Base-by-base conservation (phyloP, 2,113 vertebrate species). In the Istiophorus platypterus region DNA sequence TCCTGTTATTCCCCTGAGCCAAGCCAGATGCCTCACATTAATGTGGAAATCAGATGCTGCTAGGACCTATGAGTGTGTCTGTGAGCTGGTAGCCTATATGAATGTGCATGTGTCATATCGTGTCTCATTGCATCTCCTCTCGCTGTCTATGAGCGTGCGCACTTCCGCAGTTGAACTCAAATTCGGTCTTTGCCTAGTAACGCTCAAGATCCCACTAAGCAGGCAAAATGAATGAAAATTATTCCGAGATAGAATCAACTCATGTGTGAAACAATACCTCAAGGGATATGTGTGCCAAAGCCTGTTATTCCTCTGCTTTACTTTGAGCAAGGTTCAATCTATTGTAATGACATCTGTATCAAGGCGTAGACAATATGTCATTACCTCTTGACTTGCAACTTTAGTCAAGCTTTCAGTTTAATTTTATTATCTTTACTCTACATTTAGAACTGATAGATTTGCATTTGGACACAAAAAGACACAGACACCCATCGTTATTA, bases 1-100 rank as follows among this genome's bases (percentile, higher is more conserved):
- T 34, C 31, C 31, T 3, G 31, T 6, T 34, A 34, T 34, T 34
- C 31, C 31, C 31, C 31, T 34, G 31, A 34, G 31, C 76, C 13
- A 72, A 69, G 82, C 65, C 29, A 79, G 39, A 90, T 72, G 79
- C 63, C 64, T 81, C 59, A 34, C 51, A 56, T 74, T 86, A 85
- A 90, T 89, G 83, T 37, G 27, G 74, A 88, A 81, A 86, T 89
- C 82, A 87, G 88, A 89, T 83, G 69, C 72, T 57, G 34, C 49
- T 56, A 78, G 29, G 42, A 72, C 62, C 52, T 57, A 20, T 13
- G 31, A 49, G 20, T 74, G 20, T 74, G 47, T 63, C 13, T 82
- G 54, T 76, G 72, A 29, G 39, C 63, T 42, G n/a, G 68, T 80
- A 49, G 31, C 74, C 52, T 78, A 27, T 12, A 64, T 76, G 45